Evolutionary conservation across 2,797 vertebrate genomes (phyloP).

Genomic region (Clamator glandarius): DNA sequence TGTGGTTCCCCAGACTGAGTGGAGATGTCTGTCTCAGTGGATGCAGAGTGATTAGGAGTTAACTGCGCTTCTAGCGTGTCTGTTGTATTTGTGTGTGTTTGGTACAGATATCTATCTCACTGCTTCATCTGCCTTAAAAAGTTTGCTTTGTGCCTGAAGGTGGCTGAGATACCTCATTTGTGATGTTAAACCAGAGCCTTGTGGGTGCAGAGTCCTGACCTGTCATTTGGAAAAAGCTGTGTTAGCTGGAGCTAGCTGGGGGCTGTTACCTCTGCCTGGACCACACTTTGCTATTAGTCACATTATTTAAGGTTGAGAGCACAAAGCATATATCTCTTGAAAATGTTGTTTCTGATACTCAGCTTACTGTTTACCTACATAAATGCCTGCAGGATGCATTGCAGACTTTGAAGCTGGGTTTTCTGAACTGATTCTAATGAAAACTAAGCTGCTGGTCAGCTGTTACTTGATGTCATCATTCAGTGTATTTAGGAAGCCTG

Average conservation of each 20-base stretch:
- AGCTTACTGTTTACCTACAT: not conserved
- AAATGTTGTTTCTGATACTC: not conserved
- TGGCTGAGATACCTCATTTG: not conserved
- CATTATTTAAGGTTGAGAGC: not conserved
- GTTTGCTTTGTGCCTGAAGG: not conserved
- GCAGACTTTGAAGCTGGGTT: not conserved
- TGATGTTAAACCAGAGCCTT: not conserved
- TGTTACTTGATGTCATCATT: not conserved
- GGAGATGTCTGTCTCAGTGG: not conserved
- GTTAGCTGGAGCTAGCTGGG: not conserved
- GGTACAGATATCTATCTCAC: not conserved
- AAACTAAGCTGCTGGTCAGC: not conserved
- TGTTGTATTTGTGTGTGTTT: not conserved
- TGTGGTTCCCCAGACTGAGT: not conserved
- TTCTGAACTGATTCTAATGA: not conserved
- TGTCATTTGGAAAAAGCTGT: not conserved
- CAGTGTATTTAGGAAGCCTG: not conserved
- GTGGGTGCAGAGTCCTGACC: not conserved
- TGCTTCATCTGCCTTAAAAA: not conserved
- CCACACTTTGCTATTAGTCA: fast-evolving
- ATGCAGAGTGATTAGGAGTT: not conserved
- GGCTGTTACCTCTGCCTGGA: not conserved
- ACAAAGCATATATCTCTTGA: not conserved
- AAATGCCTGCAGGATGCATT: fast-evolving
- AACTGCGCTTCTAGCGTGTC: not conserved